Conservation (phyloP, 2,888 invertebrate genomes). For the Pheosia tremula region DNA sequence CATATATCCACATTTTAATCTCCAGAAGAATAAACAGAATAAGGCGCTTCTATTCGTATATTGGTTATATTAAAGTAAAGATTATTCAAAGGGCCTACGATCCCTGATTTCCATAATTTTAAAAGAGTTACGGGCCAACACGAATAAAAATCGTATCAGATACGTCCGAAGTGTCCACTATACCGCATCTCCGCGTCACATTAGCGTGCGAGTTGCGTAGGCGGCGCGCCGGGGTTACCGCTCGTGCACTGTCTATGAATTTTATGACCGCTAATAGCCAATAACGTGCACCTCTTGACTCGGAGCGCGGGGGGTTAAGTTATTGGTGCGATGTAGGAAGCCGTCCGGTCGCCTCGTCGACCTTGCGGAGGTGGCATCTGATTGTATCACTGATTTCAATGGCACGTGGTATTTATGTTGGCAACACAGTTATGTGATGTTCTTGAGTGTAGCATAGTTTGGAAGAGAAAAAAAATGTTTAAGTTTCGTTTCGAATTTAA, state of each 20-base stretch:
- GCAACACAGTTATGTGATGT: not conserved
- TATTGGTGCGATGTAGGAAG: slow-evolving; percentile 43
- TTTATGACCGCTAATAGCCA: slow-evolving; percentile 65
- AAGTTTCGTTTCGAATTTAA: too few species aligned
- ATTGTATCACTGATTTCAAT: slow-evolving; percentile 9
- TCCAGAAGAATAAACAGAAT: too few species aligned
- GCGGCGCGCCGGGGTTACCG: slow-evolving; percentile 45
- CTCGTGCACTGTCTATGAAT: slow-evolving; percentile 53
- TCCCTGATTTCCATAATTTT: not conserved
- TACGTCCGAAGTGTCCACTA: not conserved
- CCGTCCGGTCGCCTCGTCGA: slow-evolving; percentile 25
- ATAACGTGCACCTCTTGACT: slow-evolving; percentile 64
- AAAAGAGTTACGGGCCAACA: not conserved
- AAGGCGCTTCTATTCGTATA: too few species aligned
- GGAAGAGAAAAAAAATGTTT: too few species aligned
- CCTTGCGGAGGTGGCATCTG: slow-evolving; percentile 23
- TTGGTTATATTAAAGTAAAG: too few species aligned
- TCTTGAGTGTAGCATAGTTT: not conserved
- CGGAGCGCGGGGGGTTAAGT: slow-evolving; percentile 56
- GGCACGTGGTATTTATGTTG: slow-evolving; percentile 14
- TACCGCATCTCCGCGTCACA: slow-evolving; percentile 22
- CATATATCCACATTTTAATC: too few species aligned
- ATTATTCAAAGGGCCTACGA: too few species aligned
- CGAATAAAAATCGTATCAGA: not conserved
- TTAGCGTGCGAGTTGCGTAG: slow-evolving; percentile 44